Evolutionary conservation across 2,113 vertebrate species (phyloP).

Genomic region (Pygathrix nemaeus): DNA sequence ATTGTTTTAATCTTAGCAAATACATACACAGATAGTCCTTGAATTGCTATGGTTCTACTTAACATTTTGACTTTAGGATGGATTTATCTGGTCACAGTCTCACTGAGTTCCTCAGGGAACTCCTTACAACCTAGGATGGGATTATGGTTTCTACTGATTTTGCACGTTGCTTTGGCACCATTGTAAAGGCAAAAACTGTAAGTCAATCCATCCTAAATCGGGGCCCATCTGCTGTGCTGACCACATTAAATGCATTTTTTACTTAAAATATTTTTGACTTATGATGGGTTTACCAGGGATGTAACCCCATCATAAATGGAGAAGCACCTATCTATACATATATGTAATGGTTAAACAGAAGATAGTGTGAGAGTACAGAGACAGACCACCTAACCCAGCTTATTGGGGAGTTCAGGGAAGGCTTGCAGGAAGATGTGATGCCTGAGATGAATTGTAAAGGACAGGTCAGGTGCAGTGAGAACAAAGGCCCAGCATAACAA

Average conservation of each 20-base stretch:
- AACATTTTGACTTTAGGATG: background rate
- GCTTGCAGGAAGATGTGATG: background rate
- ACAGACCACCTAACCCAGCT: background rate
- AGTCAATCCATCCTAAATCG: background rate
- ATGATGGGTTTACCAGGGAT: background rate
- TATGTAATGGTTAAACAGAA: background rate
- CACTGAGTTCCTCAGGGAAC: background rate
- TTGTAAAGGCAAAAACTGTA: background rate
- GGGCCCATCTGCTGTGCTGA: background rate
- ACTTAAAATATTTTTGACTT: background rate
- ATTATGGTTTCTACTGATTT: background rate
- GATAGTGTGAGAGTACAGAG: background rate
- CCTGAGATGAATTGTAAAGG: background rate
- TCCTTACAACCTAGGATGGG: background rate
- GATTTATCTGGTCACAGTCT: too few relatives aligned
- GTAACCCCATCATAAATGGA: background rate
- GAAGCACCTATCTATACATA: background rate
- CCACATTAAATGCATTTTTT: background rate
- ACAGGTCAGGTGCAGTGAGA: too few relatives aligned
- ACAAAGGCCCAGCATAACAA: background rate
- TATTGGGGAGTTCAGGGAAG: background rate
- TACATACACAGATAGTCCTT: background rate
- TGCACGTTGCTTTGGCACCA: background rate
- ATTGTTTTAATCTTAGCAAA: background rate
- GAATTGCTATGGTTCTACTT: background rate